Evolutionary conservation across 2,113 vertebrate genomes (phyloP).

Genomic region (Gallinago media): DNA sequence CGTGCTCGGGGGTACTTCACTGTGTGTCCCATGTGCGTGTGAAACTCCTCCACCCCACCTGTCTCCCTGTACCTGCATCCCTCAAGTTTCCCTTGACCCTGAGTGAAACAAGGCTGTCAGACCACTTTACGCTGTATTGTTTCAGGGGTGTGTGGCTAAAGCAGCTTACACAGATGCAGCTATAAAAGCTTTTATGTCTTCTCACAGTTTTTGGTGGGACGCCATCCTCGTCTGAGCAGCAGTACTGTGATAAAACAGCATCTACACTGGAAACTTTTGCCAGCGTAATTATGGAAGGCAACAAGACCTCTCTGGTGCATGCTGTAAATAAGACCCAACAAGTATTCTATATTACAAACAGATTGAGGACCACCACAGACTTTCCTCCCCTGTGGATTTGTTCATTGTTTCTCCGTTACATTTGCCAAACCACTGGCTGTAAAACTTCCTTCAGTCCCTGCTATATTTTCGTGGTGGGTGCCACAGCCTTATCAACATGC

Average conservation of each 20-base stretch:
- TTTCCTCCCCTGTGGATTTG: not conserved
- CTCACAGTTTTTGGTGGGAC: not conserved
- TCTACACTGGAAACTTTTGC: not conserved
- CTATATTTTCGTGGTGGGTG: not conserved
- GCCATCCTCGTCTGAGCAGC: fast-evolving
- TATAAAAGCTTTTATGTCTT: not conserved
- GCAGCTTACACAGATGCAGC: not conserved
- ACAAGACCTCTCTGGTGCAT: not conserved
- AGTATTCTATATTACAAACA: slow-evolving; percentile 39
- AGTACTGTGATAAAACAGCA: not conserved
- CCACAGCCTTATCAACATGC: not conserved
- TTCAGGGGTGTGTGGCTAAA: not conserved
- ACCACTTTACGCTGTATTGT: not conserved
- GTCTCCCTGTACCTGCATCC: not conserved
- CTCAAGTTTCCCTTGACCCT: not conserved
- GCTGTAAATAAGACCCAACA: not conserved
- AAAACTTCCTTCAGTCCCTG: not conserved
- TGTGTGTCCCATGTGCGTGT: fast-evolving
- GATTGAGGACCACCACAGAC: slow-evolving; percentile 37
- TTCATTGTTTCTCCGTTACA: slow-evolving; percentile 26
- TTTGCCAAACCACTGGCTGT: slow-evolving; percentile 46
- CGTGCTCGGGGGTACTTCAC: fast-evolving
- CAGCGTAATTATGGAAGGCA: not conserved
- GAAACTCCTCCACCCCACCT: not conserved
- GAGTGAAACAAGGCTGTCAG: not conserved